These are phyloP conservation scores for Ladona fulva DNA, from an alignment of 1,140 invertebrate genomes.

Conservation along the genomic window DNA sequence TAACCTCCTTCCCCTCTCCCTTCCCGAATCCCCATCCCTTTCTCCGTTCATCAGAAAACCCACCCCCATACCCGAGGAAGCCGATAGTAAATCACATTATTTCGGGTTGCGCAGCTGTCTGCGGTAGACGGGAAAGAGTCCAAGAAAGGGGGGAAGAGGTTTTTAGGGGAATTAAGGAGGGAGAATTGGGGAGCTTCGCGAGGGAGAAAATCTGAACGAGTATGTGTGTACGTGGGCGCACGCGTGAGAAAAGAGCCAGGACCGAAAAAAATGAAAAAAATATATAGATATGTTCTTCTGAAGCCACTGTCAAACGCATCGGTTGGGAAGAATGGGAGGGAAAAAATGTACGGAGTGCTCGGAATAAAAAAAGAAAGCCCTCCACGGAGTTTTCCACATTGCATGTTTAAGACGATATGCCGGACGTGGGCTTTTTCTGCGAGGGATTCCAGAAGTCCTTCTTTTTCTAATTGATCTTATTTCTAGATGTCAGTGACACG, in stretches of 20 bases:
- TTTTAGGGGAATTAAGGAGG: too few species aligned
- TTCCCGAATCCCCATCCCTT: not conserved
- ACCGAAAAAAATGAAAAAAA: not conserved
- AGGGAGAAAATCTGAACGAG: too few species aligned
- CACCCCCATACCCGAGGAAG: not conserved
- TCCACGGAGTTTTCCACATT: not conserved
- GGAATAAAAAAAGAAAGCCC: not conserved
- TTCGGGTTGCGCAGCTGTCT: not conserved
- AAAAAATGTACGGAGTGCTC: not conserved
- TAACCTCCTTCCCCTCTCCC: not conserved
- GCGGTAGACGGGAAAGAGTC: not conserved
- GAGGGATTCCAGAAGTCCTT: too few species aligned
- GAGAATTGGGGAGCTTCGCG: too few species aligned
- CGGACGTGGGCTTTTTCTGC: not conserved
- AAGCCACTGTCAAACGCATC: not conserved
- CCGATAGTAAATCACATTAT: slow-evolving; percentile 1
- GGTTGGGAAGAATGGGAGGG: not conserved
- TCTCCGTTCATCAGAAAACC: not conserved
- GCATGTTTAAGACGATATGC: not conserved
- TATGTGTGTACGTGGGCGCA: not conserved
- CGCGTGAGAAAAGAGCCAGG: not conserved
- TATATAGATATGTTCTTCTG: not conserved
- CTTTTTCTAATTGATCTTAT: too few species aligned
- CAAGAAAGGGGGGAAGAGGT: too few species aligned
- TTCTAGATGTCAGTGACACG: too few species aligned